Evolutionary conservation across 1,140 invertebrate species (phyloP).

Genomic region (Lasioglossum albipes): DNA sequence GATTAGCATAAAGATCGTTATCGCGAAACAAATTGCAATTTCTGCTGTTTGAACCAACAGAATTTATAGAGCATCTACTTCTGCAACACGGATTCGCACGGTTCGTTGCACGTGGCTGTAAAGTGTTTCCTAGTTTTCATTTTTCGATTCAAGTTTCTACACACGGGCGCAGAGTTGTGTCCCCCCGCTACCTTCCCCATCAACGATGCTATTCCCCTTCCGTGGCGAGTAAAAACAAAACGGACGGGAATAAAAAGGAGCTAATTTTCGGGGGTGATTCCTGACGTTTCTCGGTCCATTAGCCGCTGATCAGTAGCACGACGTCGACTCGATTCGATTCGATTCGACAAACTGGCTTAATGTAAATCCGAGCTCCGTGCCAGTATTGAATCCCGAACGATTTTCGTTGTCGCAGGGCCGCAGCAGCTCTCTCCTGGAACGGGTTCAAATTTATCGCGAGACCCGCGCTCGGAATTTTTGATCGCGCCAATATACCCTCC

Average conservation of each 20-base stretch:
- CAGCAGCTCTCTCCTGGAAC: slow-evolving; percentile 7
- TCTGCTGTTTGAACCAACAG: no score
- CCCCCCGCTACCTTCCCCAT: no score
- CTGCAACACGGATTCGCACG: background rate
- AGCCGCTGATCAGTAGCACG: slow-evolving; percentile 15
- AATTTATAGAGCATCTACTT: background rate
- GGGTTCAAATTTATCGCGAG: slow-evolving; percentile 34
- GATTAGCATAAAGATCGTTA: no score
- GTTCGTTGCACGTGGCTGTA: background rate
- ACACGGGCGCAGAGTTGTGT: no score
- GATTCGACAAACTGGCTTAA: slow-evolving; percentile 44
- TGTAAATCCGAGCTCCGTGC: slow-evolving; percentile 27
- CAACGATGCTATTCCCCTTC: no score
- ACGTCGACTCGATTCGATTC: background rate
- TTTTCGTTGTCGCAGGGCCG: slow-evolving; percentile 17
- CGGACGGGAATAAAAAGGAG: background rate
- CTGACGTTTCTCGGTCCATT: slow-evolving; percentile 32
- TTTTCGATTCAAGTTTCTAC: background rate
- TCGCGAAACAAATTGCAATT: no score
- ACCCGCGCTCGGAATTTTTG: background rate
- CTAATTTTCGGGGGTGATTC: slow-evolving; percentile 19
- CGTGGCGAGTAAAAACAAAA: background rate
- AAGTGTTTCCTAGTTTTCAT: background rate
- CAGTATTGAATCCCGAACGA: slow-evolving; percentile 29
- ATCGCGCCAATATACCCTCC: background rate